These are phyloP conservation scores for Dermatemys mawii DNA, from an alignment of 2,113 vertebrate genomes.

Conservation along the genomic window DNA sequence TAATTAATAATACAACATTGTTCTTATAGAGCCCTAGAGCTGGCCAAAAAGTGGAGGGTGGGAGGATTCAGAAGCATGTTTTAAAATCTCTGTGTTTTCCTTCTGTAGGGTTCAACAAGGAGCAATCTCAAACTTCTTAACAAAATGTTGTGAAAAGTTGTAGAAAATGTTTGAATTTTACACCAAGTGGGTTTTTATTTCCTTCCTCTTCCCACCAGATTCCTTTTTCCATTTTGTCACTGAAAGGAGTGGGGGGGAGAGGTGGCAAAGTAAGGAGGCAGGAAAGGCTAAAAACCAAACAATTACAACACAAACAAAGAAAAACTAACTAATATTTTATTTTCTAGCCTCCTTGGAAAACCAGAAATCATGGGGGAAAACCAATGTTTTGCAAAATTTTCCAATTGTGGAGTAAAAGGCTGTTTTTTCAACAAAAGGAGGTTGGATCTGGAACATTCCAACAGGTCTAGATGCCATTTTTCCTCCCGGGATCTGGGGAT, in stretches of 20 bases:
- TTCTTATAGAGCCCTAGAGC: not conserved
- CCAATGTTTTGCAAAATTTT: not conserved
- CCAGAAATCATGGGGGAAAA: not conserved
- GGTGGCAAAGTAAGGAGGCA: not conserved
- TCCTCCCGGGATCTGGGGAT: not conserved
- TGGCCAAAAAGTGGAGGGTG: not conserved
- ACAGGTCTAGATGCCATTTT: not conserved
- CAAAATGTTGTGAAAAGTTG: not conserved
- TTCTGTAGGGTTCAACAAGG: not conserved
- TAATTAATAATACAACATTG: no score
- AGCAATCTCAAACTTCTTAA: not conserved
- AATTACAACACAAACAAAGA: not conserved
- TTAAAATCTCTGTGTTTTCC: not conserved
- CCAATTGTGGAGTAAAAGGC: conserved; percentile 15
- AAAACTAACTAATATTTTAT: not conserved
- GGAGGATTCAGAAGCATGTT: not conserved
- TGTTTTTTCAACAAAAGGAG: not conserved
- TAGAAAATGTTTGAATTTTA: not conserved
- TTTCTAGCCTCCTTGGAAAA: not conserved
- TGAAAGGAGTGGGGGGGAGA: not conserved
- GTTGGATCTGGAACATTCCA: not conserved
- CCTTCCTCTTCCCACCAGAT: not conserved
- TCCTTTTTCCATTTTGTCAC: not conserved
- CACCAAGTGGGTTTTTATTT: not conserved
- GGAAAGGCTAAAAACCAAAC: not conserved